Conservation (phyloP, 2,888 invertebrate species). For the Elegia similella region DNA sequence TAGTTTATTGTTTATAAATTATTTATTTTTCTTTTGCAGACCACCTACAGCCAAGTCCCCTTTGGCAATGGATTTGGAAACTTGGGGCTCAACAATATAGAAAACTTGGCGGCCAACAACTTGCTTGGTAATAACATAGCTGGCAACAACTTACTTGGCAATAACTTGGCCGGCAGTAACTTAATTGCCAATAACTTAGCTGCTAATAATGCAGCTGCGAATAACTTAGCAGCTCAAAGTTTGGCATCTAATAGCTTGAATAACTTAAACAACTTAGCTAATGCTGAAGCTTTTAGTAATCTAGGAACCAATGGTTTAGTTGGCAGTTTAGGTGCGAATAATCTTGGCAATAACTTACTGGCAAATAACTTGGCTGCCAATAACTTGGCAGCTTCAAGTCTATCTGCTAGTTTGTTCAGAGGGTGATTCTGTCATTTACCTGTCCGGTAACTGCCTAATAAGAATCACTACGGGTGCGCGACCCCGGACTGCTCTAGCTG, state of each 20-base stretch:
- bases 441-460: no score
- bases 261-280: background rate
- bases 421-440: no score
- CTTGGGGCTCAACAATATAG: constrained; percentile 1
- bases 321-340: background rate
- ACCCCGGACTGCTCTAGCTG: no score
- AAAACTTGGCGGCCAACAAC: background rate
- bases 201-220: constrained; percentile 23
- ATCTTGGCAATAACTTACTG: background rate
- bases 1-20: background rate
- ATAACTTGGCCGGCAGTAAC: constrained; percentile 20
- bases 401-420: background rate
- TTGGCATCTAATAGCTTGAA: background rate
- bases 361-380: constrained; percentile 11
- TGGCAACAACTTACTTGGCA: constrained; percentile 23
- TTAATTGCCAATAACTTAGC: constrained; percentile 15
- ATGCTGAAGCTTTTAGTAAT: constrained; percentile 4
- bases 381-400: background rate
- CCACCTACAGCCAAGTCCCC: background rate
- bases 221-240: constrained; percentile 22
- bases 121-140: constrained; percentile 1
- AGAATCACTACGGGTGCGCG: no score
- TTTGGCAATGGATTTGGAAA: background rate
- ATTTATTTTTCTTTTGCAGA: background rate
- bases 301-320: background rate